A percentile compares a stretch with the other conserved stretches of the same genome.
Evolutionary conservation across 2,113 vertebrate species (phyloP).

Genomic region (Otolemur garnettii): DNA sequence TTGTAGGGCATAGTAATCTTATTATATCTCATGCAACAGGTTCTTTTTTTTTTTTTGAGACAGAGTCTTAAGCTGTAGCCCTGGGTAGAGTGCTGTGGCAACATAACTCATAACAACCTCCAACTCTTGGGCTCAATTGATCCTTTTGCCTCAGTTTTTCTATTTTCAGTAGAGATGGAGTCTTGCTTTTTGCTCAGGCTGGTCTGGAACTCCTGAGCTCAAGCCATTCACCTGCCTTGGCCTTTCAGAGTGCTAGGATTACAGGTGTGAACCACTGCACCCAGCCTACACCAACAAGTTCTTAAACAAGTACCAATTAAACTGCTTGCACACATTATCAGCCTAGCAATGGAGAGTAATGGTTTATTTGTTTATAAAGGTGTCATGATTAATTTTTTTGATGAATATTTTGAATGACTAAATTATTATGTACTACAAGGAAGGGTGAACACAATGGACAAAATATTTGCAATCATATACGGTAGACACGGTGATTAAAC

Average conservation of each 20-base stretch:
- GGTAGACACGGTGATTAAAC: background rate
- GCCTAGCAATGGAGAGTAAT: background rate
- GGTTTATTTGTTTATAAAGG: background rate
- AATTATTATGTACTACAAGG: background rate
- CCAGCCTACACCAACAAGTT: background rate
- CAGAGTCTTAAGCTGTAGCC: no score
- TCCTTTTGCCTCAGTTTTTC: no score
- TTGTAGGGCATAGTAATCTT: rapidly evolving
- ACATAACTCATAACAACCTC: no score
- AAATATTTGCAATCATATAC: background rate
- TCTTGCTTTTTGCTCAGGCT: no score
- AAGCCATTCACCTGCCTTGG: no score
- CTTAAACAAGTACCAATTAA: background rate
- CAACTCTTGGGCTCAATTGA: no score
- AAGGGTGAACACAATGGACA: background rate
- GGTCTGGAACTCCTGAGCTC: no score
- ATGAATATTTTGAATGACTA: background rate
- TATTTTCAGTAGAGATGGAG: no score
- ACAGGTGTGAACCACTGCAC: no score
- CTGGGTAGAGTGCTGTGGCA: no score
- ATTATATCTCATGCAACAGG: background rate
- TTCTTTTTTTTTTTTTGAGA: background rate
- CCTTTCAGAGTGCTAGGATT: no score
- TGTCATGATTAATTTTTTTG: background rate
- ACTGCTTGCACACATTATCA: background rate